A percentile compares a stretch with the other conserved stretches of the same genome.
phyloP scores from a whole-genome alignment of 2,888 invertebrate species.

The Scaptomyza polygonia region DNA sequence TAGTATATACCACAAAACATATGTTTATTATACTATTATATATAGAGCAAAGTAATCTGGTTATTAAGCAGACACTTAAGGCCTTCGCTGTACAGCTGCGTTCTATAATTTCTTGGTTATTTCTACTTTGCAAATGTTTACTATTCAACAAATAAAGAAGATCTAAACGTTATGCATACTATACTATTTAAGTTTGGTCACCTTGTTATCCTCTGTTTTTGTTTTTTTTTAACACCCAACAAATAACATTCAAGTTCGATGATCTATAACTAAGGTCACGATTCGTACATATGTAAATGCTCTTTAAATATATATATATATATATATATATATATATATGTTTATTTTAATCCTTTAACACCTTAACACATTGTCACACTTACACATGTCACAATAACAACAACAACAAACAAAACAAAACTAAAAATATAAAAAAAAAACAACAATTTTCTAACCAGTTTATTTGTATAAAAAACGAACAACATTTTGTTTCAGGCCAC shows the following conservation, averaged over 20 bases:
- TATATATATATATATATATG: slow-evolving; percentile 15
- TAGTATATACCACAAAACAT: slow-evolving; percentile 8
- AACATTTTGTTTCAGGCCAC: slow-evolving; percentile 90
- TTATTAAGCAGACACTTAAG: slow-evolving; percentile 60
- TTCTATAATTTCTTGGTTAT: slow-evolving; percentile 53
- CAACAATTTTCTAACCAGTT: slow-evolving; percentile 57
- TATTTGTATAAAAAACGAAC: slow-evolving; percentile 76
- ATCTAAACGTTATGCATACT: slow-evolving; percentile 27
- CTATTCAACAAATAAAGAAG: slow-evolving; percentile 3
- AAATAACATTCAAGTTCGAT: slow-evolving; percentile 36
- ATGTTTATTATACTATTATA: slow-evolving; percentile 13
- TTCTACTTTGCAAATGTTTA: slow-evolving; percentile 37
- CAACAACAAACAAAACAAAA: slow-evolving; percentile 21
- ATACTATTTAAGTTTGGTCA: slow-evolving; percentile 42
- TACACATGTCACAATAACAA: slow-evolving; percentile 40
- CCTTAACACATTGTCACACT: slow-evolving; percentile 57
- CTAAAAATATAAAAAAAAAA: slow-evolving; percentile 20
- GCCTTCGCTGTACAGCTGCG: slow-evolving; percentile 62
- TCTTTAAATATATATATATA: slow-evolving; percentile 41
- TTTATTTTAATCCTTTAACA: slow-evolving; percentile 41
- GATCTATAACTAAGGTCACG: slow-evolving; percentile 25
- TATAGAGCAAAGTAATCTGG: slow-evolving; percentile 54
- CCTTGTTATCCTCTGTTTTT: slow-evolving; percentile 25
- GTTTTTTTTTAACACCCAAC: slow-evolving; percentile 27
- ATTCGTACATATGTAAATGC: slow-evolving; percentile 71